Evolutionary conservation across 2,797 vertebrate genomes (phyloP).

Genomic region (Galagoides demidoff): DNA sequence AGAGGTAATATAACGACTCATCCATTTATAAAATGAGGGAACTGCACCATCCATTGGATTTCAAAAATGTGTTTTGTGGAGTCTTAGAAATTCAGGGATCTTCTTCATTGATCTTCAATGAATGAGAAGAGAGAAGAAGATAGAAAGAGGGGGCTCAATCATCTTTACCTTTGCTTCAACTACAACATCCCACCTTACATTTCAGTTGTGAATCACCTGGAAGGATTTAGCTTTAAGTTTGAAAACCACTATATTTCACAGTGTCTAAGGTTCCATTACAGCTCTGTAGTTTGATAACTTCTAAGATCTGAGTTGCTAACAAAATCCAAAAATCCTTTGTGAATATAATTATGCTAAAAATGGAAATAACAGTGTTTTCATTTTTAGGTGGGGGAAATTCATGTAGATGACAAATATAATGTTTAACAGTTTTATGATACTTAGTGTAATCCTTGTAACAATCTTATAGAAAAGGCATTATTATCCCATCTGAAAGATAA

Average conservation of each 20-base stretch:
- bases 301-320: not conserved
- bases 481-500: not conserved
- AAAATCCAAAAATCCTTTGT: not conserved
- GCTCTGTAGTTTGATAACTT: not conserved
- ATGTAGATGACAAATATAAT: not conserved
- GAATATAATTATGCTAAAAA: not conserved
- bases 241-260: not conserved
- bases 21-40: not conserved
- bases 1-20: not conserved
- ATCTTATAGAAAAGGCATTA: not conserved
- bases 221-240: conserved; percentile 4
- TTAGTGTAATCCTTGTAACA: not conserved
- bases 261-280: not conserved
- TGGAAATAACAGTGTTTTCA: not conserved
- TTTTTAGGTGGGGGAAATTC: not conserved
- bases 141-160: not conserved
- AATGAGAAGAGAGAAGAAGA: not conserved
- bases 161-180: not conserved
- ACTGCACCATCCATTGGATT: not conserved
- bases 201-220: not conserved
- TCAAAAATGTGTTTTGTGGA: not conserved
- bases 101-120: not conserved
- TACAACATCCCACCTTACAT: not conserved
- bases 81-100: not conserved
- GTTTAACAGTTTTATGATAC: not conserved